These are phyloP conservation scores for Athalia rosae DNA, from an alignment of 2,888 invertebrate species.

Conservation along the genomic window DNA sequence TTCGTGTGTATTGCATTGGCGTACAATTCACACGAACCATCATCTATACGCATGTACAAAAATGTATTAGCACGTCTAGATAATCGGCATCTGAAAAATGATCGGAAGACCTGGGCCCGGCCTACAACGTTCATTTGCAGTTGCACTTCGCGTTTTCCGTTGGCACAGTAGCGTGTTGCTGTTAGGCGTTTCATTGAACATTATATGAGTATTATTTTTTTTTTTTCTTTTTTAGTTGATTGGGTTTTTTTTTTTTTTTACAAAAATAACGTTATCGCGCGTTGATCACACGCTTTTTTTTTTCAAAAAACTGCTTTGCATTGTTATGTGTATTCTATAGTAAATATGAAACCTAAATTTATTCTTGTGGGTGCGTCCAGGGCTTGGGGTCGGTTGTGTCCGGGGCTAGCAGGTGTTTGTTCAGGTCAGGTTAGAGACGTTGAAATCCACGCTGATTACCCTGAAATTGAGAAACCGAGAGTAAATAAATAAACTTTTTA, in stretches of 20 bases:
- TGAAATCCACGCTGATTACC: slow-evolving; percentile 60
- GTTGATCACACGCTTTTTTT: slow-evolving; percentile 13
- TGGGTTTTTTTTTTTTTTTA: neutral
- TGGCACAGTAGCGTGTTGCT: slow-evolving; percentile 21
- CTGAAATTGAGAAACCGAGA: slow-evolving; percentile 48
- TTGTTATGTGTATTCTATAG: slow-evolving; percentile 36
- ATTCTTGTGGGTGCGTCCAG: slow-evolving; percentile 61
- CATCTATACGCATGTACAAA: neutral
- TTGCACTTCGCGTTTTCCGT: neutral
- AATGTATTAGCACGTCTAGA: neutral
- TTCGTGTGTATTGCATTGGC: slow-evolving; percentile 2
- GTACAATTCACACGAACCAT: slow-evolving; percentile 16
- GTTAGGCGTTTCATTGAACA: neutral
- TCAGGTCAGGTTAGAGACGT: slow-evolving; percentile 62
- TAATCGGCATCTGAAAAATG: neutral
- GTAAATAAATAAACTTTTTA: neutral
- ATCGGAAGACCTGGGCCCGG: slow-evolving; percentile 34
- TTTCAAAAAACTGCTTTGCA: slow-evolving; percentile 11
- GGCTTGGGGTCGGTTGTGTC: slow-evolving; percentile 64
- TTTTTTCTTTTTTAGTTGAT: neutral
- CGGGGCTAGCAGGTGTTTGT: slow-evolving; percentile 63
- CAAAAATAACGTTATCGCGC: slow-evolving; percentile 35
- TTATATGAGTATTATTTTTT: neutral
- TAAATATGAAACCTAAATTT: slow-evolving; percentile 31
- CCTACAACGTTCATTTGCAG: slow-evolving; percentile 5